Evolutionary conservation across 2,888 invertebrate genomes (phyloP), one percentile per base, ranked within the genome.

Genomic region (Amblyjoppa fuscipennis): DNA sequence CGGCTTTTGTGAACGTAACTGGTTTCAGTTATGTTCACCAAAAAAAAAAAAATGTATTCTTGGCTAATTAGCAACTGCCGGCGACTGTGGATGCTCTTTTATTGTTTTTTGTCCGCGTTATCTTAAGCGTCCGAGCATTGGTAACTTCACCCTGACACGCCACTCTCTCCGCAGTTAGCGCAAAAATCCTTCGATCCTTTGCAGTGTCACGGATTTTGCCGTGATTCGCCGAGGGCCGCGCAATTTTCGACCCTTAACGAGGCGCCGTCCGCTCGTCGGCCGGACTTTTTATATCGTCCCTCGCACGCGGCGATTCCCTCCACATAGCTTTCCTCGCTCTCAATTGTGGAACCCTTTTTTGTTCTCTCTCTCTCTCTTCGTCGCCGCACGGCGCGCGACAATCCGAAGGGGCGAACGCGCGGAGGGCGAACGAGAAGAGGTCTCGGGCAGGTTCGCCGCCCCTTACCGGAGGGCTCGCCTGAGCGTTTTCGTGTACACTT

Each of bases 401-500:
- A 71, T 64, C 71, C 61, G 38, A 49, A 64, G 38, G 49, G 49
- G 34, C 34, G 70, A 38, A 56, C 56, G 3, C 31, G 59, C 20
- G 28, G 16, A 25, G 51, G 20, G 16, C 53, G 28, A 64, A 64
- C 45, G 31, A 70, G 61, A 45, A 28, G 38, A 66, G 34, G 34
- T 34, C 34, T 34, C 34, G 34, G 38, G 16, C 9, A 66, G 38
- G 38, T 73, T 56, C 59, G 28, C 34, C 34, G 5, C 6, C 25
- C 51, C 20, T 20, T 20, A 20, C 71, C 73, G 38, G 71, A 73
- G 71, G 73, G 80, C 64, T 64, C 25, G 51, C 79, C 79, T 64
- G 6, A 79, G 71, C 79, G 71, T 71, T 80, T 73, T 20, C 53
- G 71, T 71, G 53, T 66, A 49, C 20, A 80, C 73, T 64, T 71